phyloP scores from a whole-genome alignment of 2,888 invertebrate species.

The Mellilla xanthometata region DNA sequence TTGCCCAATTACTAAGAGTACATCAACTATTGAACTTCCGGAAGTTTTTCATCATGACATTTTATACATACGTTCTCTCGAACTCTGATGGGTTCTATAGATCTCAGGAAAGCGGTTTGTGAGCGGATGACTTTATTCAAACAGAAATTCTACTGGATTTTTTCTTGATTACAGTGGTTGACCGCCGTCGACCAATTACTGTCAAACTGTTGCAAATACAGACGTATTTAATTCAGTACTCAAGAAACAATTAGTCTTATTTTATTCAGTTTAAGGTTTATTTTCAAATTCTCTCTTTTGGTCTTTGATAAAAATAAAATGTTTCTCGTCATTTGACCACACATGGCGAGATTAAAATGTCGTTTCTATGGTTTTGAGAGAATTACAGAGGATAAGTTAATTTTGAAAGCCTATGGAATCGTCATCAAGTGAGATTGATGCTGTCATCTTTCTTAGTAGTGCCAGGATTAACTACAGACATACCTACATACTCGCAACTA shows the following conservation, averaged over 20 bases:
- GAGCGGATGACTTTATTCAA: slow-evolving; percentile 34
- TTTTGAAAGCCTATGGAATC: slow-evolving; percentile 15
- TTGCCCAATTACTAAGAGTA: too few relatives aligned
- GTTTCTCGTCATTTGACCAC: slow-evolving; percentile 38
- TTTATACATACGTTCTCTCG: too few relatives aligned
- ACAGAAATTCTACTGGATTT: slow-evolving; percentile 30
- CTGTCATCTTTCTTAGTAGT: neutral
- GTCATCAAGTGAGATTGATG: slow-evolving; percentile 5
- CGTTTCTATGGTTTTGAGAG: slow-evolving; percentile 23
- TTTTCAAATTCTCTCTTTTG: neutral
- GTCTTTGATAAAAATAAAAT: neutral
- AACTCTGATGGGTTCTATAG: too few relatives aligned
- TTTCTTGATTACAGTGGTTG: slow-evolving; percentile 39
- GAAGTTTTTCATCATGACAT: too few relatives aligned
- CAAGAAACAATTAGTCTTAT: neutral
- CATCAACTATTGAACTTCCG: too few relatives aligned
- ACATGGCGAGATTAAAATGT: slow-evolving; percentile 44
- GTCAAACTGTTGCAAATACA: slow-evolving; percentile 19
- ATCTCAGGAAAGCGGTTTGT: slow-evolving; percentile 30
- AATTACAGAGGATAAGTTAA: slow-evolving; percentile 14
- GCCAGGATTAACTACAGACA: too few relatives aligned
- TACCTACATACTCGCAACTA: too few relatives aligned
- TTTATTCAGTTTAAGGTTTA: neutral
- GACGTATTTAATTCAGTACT: neutral
- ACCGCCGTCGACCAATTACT: slow-evolving; percentile 40